Percentiles rank a stretch among this genome's conserved stretches.
These are phyloP conservation scores for Eupithecia subumbrata DNA, from an alignment of 2,888 invertebrate genomes.

Conservation along the genomic window DNA sequence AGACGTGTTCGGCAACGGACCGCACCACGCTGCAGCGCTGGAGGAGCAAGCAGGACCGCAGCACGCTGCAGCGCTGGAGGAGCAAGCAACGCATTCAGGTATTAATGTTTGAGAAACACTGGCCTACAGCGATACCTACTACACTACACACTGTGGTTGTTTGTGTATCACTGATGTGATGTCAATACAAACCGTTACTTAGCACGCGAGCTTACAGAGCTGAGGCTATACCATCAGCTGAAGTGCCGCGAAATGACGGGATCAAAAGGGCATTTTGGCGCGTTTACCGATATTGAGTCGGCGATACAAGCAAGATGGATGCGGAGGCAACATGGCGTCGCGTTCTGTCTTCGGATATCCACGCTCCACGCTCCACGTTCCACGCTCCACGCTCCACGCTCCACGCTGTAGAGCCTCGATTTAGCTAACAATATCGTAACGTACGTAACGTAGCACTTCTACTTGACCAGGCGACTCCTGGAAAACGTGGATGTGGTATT, in stretches of 20 bases:
- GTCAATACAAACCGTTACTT: slow-evolving; percentile 20
- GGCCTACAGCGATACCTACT: too few relatives aligned
- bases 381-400: slow-evolving; percentile 15
- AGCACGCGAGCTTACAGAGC: slow-evolving; percentile 10
- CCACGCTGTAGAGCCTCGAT: slow-evolving; percentile 53
- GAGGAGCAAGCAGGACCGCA: not conserved
- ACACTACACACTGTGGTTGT: too few relatives aligned
- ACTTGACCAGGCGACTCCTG: slow-evolving; percentile 35
- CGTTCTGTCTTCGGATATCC: slow-evolving; percentile 40
- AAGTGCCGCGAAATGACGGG: slow-evolving; percentile 31
- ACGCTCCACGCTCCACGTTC: not conserved
- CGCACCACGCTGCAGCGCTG: too few relatives aligned
- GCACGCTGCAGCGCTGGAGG: too few relatives aligned
- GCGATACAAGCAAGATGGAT: slow-evolving; percentile 42
- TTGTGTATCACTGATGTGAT: too few relatives aligned
- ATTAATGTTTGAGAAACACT: not conserved
- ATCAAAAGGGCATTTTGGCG: slow-evolving; percentile 35
- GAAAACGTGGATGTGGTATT: slow-evolving; percentile 16
- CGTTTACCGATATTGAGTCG: slow-evolving; percentile 36
- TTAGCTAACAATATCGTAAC: slow-evolving; percentile 63
- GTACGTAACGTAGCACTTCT: slow-evolving; percentile 53
- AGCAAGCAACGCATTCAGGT: not conserved
- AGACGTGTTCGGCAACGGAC: not conserved
- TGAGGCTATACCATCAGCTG: slow-evolving; percentile 20
- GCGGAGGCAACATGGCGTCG: slow-evolving; percentile 41